phyloP scores from a whole-genome alignment of 2,797 vertebrate genomes.

The Myoxocephalus aenaeus region DNA sequence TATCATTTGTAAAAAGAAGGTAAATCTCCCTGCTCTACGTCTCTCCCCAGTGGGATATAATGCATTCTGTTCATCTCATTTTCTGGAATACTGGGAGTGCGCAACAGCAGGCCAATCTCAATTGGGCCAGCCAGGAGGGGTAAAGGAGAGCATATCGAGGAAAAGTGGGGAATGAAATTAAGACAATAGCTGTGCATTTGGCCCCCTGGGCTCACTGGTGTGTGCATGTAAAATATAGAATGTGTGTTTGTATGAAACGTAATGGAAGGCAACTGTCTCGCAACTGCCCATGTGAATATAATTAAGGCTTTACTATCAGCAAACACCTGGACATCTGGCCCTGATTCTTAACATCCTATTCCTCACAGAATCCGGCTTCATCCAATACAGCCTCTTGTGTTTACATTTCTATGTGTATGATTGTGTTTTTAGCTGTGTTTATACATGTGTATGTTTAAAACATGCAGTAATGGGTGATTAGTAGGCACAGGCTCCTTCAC shows the following conservation, averaged over 20 bases:
- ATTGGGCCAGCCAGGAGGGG: slow-evolving; percentile 60
- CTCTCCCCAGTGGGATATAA: slow-evolving; percentile 68
- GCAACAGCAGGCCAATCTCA: slow-evolving; percentile 68
- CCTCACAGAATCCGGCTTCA: slow-evolving; percentile 24
- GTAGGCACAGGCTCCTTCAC: slow-evolving; percentile 57
- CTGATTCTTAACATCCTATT: slow-evolving; percentile 28
- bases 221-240: slow-evolving; percentile 31
- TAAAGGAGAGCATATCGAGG: slow-evolving; percentile 70
- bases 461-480: slow-evolving; percentile 33
- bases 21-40: slow-evolving; percentile 71
- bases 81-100: slow-evolving; percentile 62
- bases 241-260: slow-evolving; percentile 40
- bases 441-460: slow-evolving; percentile 34
- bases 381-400: slow-evolving; percentile 24
- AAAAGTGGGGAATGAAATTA: slow-evolving; percentile 77
- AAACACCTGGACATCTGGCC: slow-evolving; percentile 66
- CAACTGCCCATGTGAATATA: slow-evolving; percentile 40
- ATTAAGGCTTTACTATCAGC: slow-evolving; percentile 59
- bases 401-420: slow-evolving; percentile 17
- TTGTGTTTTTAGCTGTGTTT: neutral
- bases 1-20: slow-evolving; percentile 82
- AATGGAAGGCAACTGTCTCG: slow-evolving; percentile 32
- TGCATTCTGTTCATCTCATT: slow-evolving; percentile 78
- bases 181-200: slow-evolving; percentile 70
- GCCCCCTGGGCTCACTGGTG: slow-evolving; percentile 64